These are phyloP conservation scores for Labroides dimidiatus DNA, from an alignment of 2,797 vertebrate genomes.

Conservation along the genomic window DNA sequence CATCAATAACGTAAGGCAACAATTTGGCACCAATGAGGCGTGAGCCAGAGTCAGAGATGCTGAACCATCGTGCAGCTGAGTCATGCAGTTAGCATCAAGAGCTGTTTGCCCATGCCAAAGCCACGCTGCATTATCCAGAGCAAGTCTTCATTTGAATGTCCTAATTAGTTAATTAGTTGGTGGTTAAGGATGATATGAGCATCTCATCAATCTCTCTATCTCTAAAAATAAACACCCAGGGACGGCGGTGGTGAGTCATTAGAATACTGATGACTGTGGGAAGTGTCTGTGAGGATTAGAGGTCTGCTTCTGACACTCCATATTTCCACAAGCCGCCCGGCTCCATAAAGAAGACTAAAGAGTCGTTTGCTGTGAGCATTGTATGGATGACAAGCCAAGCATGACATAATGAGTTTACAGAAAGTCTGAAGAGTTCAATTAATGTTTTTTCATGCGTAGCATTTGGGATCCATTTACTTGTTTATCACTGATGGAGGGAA, in stretches of 20 bases:
- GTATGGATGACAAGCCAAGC: slow-evolving; percentile 78
- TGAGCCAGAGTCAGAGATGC: slow-evolving; percentile 49
- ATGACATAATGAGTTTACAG: slow-evolving; percentile 75
- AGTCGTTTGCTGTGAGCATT: slow-evolving; percentile 58
- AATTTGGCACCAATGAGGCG: slow-evolving; percentile 50
- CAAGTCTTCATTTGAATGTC: slow-evolving; percentile 87
- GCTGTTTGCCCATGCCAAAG: slow-evolving; percentile 76
- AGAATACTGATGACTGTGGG: slow-evolving; percentile 84
- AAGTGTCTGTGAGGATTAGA: slow-evolving; percentile 78
- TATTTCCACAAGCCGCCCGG: slow-evolving; percentile 70
- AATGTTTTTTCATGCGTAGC: slow-evolving; percentile 67
- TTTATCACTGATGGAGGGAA: slow-evolving; percentile 68
- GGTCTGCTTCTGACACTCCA: slow-evolving; percentile 72
- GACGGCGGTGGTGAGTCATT: slow-evolving; percentile 82
- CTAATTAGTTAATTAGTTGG: slow-evolving; percentile 90
- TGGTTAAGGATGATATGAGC: slow-evolving; percentile 87
- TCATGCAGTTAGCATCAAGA: slow-evolving; percentile 70
- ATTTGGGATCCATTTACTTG: slow-evolving; percentile 69
- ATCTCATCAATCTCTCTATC: slow-evolving; percentile 87
- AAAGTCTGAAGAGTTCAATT: slow-evolving; percentile 75
- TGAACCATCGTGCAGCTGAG: slow-evolving; percentile 56
- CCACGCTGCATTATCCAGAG: slow-evolving; percentile 81
- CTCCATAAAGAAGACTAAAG: slow-evolving; percentile 66
- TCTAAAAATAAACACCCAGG: slow-evolving; percentile 86
- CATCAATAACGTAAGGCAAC: slow-evolving; percentile 56